Conservation (phyloP, 2,888 invertebrate species). For the Penaeus monodon region DNA sequence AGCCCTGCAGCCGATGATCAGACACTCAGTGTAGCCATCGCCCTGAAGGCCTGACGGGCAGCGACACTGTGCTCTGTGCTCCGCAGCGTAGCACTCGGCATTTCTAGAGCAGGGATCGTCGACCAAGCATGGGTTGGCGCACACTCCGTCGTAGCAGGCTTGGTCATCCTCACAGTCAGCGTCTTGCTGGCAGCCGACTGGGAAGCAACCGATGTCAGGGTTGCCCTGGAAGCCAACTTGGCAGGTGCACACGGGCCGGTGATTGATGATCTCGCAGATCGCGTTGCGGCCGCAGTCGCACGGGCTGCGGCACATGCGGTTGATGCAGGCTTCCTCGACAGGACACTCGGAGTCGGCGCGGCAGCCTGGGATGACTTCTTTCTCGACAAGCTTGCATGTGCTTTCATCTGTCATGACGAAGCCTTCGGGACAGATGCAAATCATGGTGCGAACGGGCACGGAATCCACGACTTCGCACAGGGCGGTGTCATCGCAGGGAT, state of each 20-base stretch:
- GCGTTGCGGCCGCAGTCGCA: conserved; percentile 89
- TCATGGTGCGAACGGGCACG: conserved; percentile 67
- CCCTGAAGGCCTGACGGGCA: conserved; percentile 69
- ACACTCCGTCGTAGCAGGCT: conserved; percentile 83
- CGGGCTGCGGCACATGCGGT: conserved; percentile 86
- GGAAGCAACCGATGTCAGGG: conserved; percentile 83
- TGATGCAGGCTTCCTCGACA: conserved; percentile 84
- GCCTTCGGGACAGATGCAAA: conserved; percentile 67
- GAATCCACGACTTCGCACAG: conserved; percentile 72
- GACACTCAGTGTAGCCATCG: conserved; percentile 68
- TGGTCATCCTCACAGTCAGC: conserved; percentile 86
- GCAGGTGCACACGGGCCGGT: conserved; percentile 89
- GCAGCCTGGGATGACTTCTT: conserved; percentile 76
- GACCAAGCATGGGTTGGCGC: conserved; percentile 86
- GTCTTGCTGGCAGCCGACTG: conserved; percentile 85
- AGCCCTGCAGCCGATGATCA: conserved; percentile 81
- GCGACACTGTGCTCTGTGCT: conserved; percentile 68
- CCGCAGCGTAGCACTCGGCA: conserved; percentile 68
- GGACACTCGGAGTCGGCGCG: conserved; percentile 84
- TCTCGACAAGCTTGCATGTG: conserved; percentile 65
- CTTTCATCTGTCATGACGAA: conserved; percentile 65
- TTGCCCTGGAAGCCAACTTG: conserved; percentile 87
- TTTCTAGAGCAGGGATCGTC: conserved; percentile 78
- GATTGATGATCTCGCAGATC: conserved; percentile 84
- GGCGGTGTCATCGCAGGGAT: conserved; percentile 71